A percentile compares a stretch with the other conserved stretches of the same genome.
These are phyloP conservation scores for Pocillopora damicornis DNA, from an alignment of 64 coral and sea anemone genomes.

Conservation along the genomic window DNA sequence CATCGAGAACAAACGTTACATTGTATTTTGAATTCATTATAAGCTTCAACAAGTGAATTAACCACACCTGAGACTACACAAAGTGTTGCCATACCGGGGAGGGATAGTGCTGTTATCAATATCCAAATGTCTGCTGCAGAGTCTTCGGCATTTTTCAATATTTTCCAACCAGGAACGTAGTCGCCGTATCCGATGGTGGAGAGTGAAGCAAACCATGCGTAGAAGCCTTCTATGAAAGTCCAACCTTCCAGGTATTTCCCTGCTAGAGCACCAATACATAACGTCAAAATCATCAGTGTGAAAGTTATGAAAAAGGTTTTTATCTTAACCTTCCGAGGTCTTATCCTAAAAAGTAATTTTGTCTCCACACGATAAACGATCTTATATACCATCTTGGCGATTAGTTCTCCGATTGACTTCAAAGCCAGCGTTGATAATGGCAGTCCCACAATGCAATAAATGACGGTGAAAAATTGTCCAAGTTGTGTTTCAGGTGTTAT, in stretches of 20 bases:
- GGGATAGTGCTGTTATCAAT: neutral
- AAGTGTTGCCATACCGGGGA: neutral
- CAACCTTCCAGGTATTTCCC: constrained; percentile 31
- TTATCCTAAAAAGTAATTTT: neutral
- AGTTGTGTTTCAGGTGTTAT: constrained; percentile 43
- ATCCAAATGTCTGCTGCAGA: neutral
- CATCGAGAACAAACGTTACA: neutral
- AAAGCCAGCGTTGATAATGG: constrained; percentile 20
- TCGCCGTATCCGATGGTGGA: constrained; percentile 61
- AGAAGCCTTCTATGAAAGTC: constrained; percentile 47
- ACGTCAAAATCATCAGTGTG: constrained; percentile 30
- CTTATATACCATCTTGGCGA: neutral
- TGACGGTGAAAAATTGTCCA: constrained; percentile 41
- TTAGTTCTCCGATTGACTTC: constrained; percentile 44
- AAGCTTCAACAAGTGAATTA: constrained; percentile 7
- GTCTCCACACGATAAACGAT: constrained; percentile 17
- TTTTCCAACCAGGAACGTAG: constrained; percentile 3
- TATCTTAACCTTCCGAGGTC: constrained; percentile 14
- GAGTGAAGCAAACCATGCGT: constrained; percentile 28
- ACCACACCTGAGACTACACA: neutral
- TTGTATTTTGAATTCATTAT: neutral
- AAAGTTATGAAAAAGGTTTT: constrained; percentile 32
- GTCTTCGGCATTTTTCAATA: neutral
- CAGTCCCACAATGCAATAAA: constrained; percentile 46
- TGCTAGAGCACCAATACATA: constrained; percentile 19